A percentile compares a stretch with the other conserved stretches of the same genome.
Evolutionary conservation across 2,113 vertebrate species (phyloP).

Genomic region (Ophthalmotilapia sp.): DNA sequence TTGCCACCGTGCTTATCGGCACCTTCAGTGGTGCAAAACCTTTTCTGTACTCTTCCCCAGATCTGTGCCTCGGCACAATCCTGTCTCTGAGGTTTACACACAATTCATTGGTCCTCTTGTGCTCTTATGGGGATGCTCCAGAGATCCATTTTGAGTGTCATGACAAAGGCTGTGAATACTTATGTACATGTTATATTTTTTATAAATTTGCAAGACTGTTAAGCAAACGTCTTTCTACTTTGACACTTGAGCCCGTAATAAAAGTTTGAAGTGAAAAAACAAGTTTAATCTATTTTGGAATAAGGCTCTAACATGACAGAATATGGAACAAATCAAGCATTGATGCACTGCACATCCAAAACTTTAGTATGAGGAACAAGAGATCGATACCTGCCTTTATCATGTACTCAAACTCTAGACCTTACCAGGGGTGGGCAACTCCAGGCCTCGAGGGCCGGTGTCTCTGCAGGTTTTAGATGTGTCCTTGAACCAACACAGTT

Average conservation of each 20-base stretch:
- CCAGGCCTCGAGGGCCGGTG: neutral
- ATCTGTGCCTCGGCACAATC: neutral
- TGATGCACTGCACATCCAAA: neutral
- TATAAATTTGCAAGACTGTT: neutral
- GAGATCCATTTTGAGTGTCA: neutral
- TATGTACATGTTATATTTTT: neutral
- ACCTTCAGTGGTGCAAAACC: neutral
- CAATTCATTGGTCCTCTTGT: neutral
- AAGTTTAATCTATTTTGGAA: neutral
- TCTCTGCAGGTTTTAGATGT: neutral
- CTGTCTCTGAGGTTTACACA: neutral
- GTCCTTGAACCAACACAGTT: neutral
- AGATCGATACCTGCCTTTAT: neutral
- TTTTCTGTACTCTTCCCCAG: neutral
- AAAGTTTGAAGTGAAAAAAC: neutral
- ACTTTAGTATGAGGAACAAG: neutral
- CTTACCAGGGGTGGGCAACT: neutral
- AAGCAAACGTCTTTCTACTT: neutral
- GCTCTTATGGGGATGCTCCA: neutral
- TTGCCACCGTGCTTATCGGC: neutral
- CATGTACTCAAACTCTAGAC: neutral
- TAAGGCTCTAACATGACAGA: neutral
- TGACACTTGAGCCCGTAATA: neutral
- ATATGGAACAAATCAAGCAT: neutral
- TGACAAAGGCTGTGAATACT: neutral